Evolutionary conservation across 2,797 vertebrate species (phyloP), one percentile per base, ranked within the genome.

Genomic region (Tauraco hartlaubi): DNA sequence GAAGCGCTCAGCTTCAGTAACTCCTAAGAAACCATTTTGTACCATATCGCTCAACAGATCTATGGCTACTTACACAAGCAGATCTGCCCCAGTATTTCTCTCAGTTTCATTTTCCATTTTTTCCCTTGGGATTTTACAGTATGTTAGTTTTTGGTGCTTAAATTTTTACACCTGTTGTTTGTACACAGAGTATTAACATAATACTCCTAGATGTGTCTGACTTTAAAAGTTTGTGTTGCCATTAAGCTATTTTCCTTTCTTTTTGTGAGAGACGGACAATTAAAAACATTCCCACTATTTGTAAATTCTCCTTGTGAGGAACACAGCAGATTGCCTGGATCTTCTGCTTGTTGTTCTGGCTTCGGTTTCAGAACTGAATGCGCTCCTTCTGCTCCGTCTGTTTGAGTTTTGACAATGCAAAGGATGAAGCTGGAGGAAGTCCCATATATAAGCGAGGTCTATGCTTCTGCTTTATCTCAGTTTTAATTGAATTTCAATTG

Each of bases 371-470:
- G 98, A 97, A 98, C 97, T 98, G 98, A 98, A 97, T 96, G 95
- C 94, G 94, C 97, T 98, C 98, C 98, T 98, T 98, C 98, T 98
- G 98, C 93, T 96, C 98, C 98, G 98, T 98, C 98, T 98, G 98
- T 98, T 98, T 98, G 97, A 97, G 62, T 98, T 98, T 97, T 98
- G 97, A 98, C 98, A 98, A 98, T 98, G 98, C 98, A 97, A 97
- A 97, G 97, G 96, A 97, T 96, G 95, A 97, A 98, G 96, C 97
- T 97, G 98, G 98, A 98, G 97, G 91, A 98, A 95, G 95, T 96
- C 97, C 97, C 97, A 62, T 91, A 95, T 96, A 97, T 97, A 94
- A 96, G 96, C 41, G 87, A 92, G 69, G 95, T 63, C 95, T 95
- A 94, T 93, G 96, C 94, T 97, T 97, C 95, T 96, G 68, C 67